Conservation (phyloP, 2,113 vertebrate species). For the Brachyhypopomus gauderio region DNA sequence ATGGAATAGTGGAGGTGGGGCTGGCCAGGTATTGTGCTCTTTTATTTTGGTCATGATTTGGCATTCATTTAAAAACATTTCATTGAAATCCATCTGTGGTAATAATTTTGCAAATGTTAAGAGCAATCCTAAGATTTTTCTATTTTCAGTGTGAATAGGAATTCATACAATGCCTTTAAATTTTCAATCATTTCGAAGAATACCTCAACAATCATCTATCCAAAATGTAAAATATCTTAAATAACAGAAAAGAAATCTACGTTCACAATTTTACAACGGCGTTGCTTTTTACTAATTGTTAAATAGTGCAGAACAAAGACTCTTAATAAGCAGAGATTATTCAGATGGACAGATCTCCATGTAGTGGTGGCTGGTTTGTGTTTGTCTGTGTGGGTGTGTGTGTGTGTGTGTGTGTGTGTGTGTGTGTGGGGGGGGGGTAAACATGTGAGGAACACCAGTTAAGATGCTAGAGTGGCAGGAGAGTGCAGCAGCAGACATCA, state of each 20-base stretch:
- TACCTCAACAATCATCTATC: background rate
- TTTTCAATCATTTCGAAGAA: background rate
- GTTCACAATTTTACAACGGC: background rate
- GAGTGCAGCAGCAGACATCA: slow-evolving; percentile 18
- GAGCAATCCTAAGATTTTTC: slow-evolving; percentile 16
- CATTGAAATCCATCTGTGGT: slow-evolving; percentile 21
- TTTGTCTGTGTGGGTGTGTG: too few species aligned
- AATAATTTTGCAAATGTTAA: slow-evolving; percentile 20
- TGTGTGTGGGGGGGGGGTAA: background rate
- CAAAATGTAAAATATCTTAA: background rate
- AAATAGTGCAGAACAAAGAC: background rate
- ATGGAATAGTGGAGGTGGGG: background rate
- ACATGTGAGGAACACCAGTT: slow-evolving; percentile 39
- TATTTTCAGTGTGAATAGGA: slow-evolving; percentile 23
- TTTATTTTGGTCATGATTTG: slow-evolving; percentile 44
- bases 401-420: too few species aligned
- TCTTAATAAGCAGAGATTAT: slow-evolving; percentile 3
- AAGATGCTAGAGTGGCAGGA: slow-evolving; percentile 43
- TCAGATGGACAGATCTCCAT: background rate
- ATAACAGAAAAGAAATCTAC: background rate
- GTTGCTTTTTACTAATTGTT: too few species aligned
- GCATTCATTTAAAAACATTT: slow-evolving; percentile 40
- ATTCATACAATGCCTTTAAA: background rate
- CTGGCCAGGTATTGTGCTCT: slow-evolving; percentile 29
- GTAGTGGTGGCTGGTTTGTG: background rate